Evolutionary conservation across 2,888 invertebrate species (phyloP).

Genomic region (Ischnus inquisitorius): DNA sequence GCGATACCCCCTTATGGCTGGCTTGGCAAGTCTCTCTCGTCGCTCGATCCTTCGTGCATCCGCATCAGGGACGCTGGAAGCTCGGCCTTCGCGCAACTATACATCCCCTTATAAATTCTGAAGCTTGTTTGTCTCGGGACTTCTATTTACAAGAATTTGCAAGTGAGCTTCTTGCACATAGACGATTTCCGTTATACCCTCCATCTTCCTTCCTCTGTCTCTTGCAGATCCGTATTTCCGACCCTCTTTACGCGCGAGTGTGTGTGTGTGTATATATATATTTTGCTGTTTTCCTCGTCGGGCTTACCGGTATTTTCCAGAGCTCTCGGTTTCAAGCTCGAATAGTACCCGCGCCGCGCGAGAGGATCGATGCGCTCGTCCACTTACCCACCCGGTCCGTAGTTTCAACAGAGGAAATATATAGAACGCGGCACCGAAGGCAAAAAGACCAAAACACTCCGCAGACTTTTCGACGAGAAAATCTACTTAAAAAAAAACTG

Average conservation of each 20-base stretch:
- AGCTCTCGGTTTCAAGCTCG: conserved; percentile 32
- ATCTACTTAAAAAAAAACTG: conserved; percentile 1
- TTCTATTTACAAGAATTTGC: conserved; percentile 67
- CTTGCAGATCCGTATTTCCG: conserved; percentile 17
- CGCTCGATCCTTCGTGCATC: background rate
- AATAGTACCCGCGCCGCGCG: conserved; percentile 25
- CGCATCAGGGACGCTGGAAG: conserved; percentile 8
- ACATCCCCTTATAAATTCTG: conserved; percentile 52
- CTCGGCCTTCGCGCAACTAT: background rate
- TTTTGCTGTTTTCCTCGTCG: conserved; percentile 22
- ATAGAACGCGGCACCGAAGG: background rate
- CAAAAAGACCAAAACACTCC: conserved; percentile 23
- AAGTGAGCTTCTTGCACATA: conserved; percentile 63
- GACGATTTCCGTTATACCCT: conserved; percentile 49
- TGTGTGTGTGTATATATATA: background rate
- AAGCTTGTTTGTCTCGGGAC: conserved; percentile 63
- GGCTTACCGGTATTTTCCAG: conserved; percentile 19
- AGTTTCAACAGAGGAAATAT: conserved; percentile 37
- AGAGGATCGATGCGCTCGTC: conserved; percentile 52
- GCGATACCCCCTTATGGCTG: conserved; percentile 36
- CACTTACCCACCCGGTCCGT: conserved; percentile 5
- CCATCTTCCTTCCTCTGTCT: conserved; percentile 42
- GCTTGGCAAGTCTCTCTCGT: background rate
- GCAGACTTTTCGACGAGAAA: conserved; percentile 4
- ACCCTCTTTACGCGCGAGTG: background rate